Conservation (phyloP, 2,797 vertebrate species). For the Pogonophryne albipinna region DNA sequence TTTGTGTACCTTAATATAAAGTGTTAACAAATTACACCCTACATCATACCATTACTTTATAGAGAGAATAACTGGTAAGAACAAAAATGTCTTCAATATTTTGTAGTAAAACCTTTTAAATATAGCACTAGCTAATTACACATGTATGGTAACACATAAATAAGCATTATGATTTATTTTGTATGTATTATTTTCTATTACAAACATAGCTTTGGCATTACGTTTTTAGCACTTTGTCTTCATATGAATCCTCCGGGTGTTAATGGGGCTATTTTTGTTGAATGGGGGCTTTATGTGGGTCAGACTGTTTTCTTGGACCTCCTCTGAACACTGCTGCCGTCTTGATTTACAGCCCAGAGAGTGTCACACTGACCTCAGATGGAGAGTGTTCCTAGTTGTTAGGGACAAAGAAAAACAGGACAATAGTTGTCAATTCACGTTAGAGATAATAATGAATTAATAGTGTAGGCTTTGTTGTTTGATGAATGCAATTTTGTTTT, state of each 20-base stretch:
- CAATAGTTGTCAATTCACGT: neutral
- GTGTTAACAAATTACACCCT: too few species aligned
- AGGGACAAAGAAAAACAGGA: slow-evolving; percentile 23
- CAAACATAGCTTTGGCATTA: slow-evolving; percentile 22
- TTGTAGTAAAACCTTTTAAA: neutral
- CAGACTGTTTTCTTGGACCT: slow-evolving; percentile 71
- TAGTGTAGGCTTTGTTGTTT: neutral
- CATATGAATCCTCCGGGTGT: slow-evolving; percentile 62
- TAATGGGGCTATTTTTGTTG: slow-evolving; percentile 65
- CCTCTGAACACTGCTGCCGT: slow-evolving; percentile 49
- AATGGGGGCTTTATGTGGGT: slow-evolving; percentile 81
- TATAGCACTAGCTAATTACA: neutral
- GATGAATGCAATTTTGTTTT: slow-evolving; percentile 1
- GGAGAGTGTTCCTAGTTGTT: slow-evolving; percentile 55
- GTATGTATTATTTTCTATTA: neutral
- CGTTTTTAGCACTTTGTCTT: slow-evolving; percentile 58
- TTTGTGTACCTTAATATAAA: too few species aligned
- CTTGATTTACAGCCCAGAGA: slow-evolving; percentile 74
- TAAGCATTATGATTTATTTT: neutral
- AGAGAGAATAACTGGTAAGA: neutral
- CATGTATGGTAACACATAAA: neutral
- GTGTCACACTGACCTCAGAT: slow-evolving; percentile 62
- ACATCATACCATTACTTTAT: too few species aligned
- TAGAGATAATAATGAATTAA: neutral
- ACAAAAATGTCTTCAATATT: neutral